A percentile compares a stretch with the other conserved stretches of the same genome.
Conservation (phyloP, 2,888 invertebrate genomes). For the Eugnorisma glareosa region DNA sequence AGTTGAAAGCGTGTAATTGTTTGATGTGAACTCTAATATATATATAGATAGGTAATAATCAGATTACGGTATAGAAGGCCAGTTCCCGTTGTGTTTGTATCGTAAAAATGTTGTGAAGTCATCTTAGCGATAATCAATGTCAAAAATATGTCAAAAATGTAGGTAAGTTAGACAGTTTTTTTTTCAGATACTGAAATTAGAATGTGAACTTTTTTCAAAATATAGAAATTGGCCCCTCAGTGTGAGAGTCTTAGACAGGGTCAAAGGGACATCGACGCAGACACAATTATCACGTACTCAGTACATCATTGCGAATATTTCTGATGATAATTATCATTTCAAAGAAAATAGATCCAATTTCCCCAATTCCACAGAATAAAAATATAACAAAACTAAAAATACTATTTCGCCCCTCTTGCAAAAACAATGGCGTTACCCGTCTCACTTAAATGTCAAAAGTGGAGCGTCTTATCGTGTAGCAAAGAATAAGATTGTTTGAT, state of each 20-base stretch:
- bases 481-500: conserved; percentile 13
- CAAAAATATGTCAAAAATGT: neutral
- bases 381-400: conserved; percentile 28
- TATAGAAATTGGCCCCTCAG: neutral
- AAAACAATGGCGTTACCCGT: conserved; percentile 65
- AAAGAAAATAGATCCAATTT: neutral
- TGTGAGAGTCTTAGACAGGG: neutral
- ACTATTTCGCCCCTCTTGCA: conserved; percentile 26
- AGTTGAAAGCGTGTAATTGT: neutral
- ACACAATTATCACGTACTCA: neutral
- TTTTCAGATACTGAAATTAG: neutral
- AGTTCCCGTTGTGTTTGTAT: neutral
- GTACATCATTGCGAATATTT: no score
- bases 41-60: neutral
- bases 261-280: neutral
- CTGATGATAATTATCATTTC: no score
- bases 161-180: neutral
- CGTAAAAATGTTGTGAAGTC: neutral
- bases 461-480: conserved; percentile 54
- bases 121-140: neutral
- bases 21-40: neutral
- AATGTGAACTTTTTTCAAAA: neutral
- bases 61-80: neutral
- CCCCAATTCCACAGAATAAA: conserved; percentile 5
- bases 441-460: conserved; percentile 66